Evolutionary conservation across 2,797 vertebrate genomes (phyloP).

Genomic region (Zenarchopterus dispar): DNA sequence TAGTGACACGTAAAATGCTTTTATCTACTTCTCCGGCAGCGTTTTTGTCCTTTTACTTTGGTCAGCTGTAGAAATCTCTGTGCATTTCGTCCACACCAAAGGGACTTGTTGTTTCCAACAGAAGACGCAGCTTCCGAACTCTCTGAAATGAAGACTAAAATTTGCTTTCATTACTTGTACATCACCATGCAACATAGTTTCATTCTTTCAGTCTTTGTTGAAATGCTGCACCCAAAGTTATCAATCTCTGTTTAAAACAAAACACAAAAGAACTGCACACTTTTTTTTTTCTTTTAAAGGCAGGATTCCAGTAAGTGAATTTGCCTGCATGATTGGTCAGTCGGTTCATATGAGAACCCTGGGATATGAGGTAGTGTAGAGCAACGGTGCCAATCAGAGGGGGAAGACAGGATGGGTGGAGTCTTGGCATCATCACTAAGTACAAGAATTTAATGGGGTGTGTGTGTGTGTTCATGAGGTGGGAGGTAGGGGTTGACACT

Average conservation of each 20-base stretch:
- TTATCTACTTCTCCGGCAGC: no score
- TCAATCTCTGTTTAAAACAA: conserved; percentile 9
- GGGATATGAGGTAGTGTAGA: conserved; percentile 58
- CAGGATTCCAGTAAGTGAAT: conserved; percentile 26
- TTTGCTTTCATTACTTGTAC: no score
- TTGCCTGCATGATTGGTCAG: conserved; percentile 34
- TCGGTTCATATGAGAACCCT: conserved; percentile 46
- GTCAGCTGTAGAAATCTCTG: background rate
- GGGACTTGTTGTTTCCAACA: no score
- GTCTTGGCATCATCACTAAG: conserved; percentile 51
- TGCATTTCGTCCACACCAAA: no score
- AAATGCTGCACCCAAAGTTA: background rate
- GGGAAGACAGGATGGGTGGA: conserved; percentile 45
- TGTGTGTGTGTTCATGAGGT: conserved; percentile 31
- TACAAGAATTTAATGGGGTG: conserved; percentile 43
- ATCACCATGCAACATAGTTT: no score
- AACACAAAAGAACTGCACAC: conserved; percentile 7
- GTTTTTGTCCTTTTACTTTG: background rate
- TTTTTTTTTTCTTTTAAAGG: conserved; percentile 1
- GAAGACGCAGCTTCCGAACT: no score
- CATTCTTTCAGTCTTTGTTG: no score
- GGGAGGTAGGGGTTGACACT: conserved; percentile 43
- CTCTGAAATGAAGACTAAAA: no score
- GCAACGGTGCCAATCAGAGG: conserved; percentile 59
- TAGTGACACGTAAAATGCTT: background rate